Evolutionary conservation across 1,140 invertebrate genomes (phyloP), one percentile per base, ranked within the genome.

Genomic region (Trichogramma pretiosum): DNA sequence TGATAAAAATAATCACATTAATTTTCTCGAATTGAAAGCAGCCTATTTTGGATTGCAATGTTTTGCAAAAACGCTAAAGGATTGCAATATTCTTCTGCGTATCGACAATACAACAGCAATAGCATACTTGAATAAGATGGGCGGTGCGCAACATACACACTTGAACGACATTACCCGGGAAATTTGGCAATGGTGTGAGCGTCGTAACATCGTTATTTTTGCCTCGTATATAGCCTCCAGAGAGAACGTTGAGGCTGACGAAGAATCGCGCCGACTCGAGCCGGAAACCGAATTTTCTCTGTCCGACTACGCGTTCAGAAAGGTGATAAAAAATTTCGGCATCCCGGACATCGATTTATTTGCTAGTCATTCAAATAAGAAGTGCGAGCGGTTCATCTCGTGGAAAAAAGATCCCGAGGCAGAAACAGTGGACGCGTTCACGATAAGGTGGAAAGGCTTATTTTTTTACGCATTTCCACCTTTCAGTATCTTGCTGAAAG

Each of bases 391-490:
- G 14, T 22, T 22, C 16, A 32, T 48, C 9, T 40, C 36, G 1
- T 48, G 38, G 38, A 40, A 40, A 35, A 14, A 35, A 23, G 37
- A 48, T 28, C 39, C 37, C n/a, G 19, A 18, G 1, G 24, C 28
- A 10, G n/a, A 41, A 17, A 28, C 39, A 30, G 17, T 47, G 1
- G 21, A 42, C 3, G 37, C 46, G 0, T 59, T 59, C 50, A 55
- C 48, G 33, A 42, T 42, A 28, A 43, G 40, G 33, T 52, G 52
- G 50, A 44, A 54, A 24, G 38, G 48, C n/a, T 49, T 46, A 10
- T 23, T 23, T 13, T 47, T 47, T 21, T 38, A 47, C n/a, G 35
- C 22, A 10, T 46, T 62, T 50, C 56, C 60, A 13, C 56, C 60
- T 9, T 54, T 62, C 36, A 16, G 52, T 18, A 3, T 58, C 36